Evolutionary conservation across 2,888 invertebrate genomes (phyloP).

Genomic region (Anaspis maculata): DNA sequence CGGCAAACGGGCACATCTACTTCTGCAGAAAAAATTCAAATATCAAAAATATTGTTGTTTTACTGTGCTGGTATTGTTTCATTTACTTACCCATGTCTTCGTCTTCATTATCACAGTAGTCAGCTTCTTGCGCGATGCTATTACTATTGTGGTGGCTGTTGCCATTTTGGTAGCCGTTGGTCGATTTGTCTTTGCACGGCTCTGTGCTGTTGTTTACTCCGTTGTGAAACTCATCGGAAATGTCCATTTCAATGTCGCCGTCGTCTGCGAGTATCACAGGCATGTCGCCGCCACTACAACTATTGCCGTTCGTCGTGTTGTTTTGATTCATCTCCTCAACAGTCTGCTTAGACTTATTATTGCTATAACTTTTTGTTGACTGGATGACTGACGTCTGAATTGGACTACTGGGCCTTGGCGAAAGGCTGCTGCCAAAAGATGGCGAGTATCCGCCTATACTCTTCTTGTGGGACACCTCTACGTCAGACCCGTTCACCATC

Average conservation of each 20-base stretch:
- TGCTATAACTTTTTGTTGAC: conserved; percentile 55
- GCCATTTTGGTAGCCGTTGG: conserved; percentile 55
- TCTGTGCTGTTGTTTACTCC: conserved; percentile 34
- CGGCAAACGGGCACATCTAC: conserved; percentile 41
- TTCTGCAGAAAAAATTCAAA: too few species aligned
- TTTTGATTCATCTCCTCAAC: conserved; percentile 49
- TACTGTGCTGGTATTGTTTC: conserved; percentile 13
- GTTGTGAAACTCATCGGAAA: conserved; percentile 38
- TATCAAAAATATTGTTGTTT: too few species aligned
- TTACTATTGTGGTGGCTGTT: conserved; percentile 38
- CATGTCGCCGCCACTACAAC: conserved; percentile 26
- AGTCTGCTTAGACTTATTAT: conserved; percentile 25
- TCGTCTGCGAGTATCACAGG: conserved; percentile 39
- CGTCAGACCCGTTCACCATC: conserved; percentile 91
- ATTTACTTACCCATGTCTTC: conserved; percentile 68
- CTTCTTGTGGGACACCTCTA: conserved; percentile 48
- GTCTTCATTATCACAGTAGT: conserved; percentile 60
- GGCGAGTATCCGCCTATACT: conserved; percentile 29
- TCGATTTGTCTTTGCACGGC: conserved; percentile 27
- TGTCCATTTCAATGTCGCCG: conserved; percentile 50
- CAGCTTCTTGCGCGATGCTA: conserved; percentile 22
- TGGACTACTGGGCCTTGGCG: conserved; percentile 45
- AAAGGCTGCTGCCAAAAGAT: conserved; percentile 28
- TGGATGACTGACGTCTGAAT: conserved; percentile 75
- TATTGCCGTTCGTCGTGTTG: conserved; percentile 43